These are phyloP conservation scores for Jacana jacana DNA, from an alignment of 2,113 vertebrate genomes.

Conservation along the genomic window DNA sequence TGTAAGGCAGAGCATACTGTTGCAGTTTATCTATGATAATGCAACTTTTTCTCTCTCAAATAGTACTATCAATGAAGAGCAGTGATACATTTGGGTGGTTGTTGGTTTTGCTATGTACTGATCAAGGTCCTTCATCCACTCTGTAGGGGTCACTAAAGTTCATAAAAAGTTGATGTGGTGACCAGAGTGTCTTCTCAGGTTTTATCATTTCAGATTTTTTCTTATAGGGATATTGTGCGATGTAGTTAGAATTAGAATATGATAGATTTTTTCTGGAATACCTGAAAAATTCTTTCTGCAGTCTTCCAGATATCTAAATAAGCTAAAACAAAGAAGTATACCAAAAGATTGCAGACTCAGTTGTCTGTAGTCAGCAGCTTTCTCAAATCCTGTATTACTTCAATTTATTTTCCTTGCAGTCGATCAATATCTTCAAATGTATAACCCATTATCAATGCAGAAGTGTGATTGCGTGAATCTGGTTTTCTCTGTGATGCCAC, in stretches of 20 bases:
- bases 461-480: not conserved
- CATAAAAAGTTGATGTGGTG: rapidly evolving
- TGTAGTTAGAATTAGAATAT: not conserved
- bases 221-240: not conserved
- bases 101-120: not conserved
- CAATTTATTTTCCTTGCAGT: slow-evolving; percentile 44
- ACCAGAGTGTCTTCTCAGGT: not conserved
- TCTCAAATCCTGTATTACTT: slow-evolving; percentile 34
- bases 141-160: not conserved
- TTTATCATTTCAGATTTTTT: not conserved
- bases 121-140: not conserved
- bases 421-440: slow-evolving; percentile 41
- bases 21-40: not conserved
- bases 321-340: slow-evolving; percentile 19
- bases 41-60: not conserved
- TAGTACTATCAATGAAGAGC: not conserved
- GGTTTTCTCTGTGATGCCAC: slow-evolving; percentile 21
- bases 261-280: not conserved
- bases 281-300: not conserved
- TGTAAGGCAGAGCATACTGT: not conserved
- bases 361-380: slow-evolving; percentile 47
- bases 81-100: not conserved
- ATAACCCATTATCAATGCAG: slow-evolving; percentile 43
- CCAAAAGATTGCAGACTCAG: slow-evolving; percentile 10
- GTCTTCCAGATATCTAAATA: not conserved